Conservation (phyloP, 2,888 invertebrate species). For the Sarcophaga variegata region DNA sequence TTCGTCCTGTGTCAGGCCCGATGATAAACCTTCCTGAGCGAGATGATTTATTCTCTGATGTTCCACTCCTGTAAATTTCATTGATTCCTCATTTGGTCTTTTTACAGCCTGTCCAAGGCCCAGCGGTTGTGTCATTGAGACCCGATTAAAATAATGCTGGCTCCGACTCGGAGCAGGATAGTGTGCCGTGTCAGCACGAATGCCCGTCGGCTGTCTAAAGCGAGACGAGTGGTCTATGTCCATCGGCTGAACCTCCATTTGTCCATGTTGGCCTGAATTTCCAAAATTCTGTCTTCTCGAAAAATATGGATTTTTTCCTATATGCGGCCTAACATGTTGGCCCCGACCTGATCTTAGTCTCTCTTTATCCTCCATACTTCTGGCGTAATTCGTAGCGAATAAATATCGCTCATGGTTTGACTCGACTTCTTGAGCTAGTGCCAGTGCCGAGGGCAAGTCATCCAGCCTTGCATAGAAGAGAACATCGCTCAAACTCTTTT, state of each 20-base stretch:
- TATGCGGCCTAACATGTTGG: background rate
- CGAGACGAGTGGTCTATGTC: background rate
- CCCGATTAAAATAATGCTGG: too few species aligned
- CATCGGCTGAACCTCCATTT: too few species aligned
- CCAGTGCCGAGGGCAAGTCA: slow-evolving; percentile 42
- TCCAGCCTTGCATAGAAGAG: slow-evolving; percentile 56
- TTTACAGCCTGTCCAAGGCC: background rate
- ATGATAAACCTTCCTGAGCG: too few species aligned
- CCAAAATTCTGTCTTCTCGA: background rate
- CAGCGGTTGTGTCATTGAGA: too few species aligned
- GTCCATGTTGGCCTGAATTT: too few species aligned
- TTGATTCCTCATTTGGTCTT: background rate
- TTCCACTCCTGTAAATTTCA: background rate
- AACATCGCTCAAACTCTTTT: slow-evolving; percentile 53
- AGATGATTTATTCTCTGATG: background rate
- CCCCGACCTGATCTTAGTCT: background rate
- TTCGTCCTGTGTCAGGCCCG: too few species aligned
- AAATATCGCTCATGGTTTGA: slow-evolving; percentile 45
- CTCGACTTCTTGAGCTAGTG: slow-evolving; percentile 37
- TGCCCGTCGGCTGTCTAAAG: slow-evolving; percentile 9
- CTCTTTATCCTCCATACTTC: slow-evolving; percentile 8
- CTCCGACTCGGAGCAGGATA: too few species aligned
- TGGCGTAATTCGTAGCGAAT: slow-evolving; percentile 54
- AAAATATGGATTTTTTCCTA: background rate
- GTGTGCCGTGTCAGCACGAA: too few species aligned